Evolutionary conservation across 2,113 vertebrate genomes (phyloP), one percentile per base, ranked within the genome.

Genomic region (Chloropsis hardwickii): DNA sequence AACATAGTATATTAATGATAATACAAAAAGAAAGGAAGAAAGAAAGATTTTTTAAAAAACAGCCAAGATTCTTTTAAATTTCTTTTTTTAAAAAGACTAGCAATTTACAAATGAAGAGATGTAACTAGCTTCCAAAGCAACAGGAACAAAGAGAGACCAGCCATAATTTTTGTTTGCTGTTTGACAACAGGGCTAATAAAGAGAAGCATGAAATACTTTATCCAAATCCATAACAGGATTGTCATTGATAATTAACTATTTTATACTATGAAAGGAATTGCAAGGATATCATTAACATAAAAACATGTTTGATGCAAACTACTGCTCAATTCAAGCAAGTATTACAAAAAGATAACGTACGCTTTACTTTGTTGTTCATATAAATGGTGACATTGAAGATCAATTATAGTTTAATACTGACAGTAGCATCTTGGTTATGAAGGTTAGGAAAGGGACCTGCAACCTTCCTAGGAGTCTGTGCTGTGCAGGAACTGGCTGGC

Each of bases 61-160:
- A 5, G 1, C 3, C 12, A 20, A 66, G 29, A 56, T 37, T 77
- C 17, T 86, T 92, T 66, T 53, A 60, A 51, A 18, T 87, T 40
- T 91, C 40, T 66, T 58, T 33, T 77, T 42, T 35, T 10, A 3
- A 6, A 11, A 24, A 56, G 40, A 71, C 70, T 15, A 92, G 28
- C 35, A 44, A 60, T 78, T 45, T 91, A 90, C 58, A 86, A 95
- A 84, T 65, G 53, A 70, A 92, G 40, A 40, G 31, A 67, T 81
- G 54, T 60, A 94, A 92, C 64, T 81, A 88, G 81, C 97, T 98
- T 96, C 96, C 95, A 97, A 96, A 98, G 96, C 90, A 98, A 97
- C 94, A 85, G 93, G 93, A 97, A 94, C 93, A 53, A 96, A 78
- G 86, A 94, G 92, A 92, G 90, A 94, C 54, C 54, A 95, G 28